phyloP scores from a whole-genome alignment of 2,113 vertebrate genomes.

The Scomber colias region DNA sequence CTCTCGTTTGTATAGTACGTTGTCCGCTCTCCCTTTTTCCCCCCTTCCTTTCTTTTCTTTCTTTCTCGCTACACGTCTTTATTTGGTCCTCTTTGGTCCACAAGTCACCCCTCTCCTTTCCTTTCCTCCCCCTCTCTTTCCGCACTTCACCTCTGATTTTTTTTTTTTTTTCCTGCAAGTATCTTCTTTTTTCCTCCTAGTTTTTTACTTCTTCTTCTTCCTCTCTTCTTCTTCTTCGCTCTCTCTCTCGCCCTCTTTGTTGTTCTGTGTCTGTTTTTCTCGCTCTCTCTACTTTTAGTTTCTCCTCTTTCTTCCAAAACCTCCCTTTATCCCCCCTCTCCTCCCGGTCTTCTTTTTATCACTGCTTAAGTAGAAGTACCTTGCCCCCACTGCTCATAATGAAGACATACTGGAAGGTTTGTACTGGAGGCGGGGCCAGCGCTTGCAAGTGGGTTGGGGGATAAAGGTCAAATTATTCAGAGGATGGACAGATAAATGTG shows the following conservation, averaged over 20 bases:
- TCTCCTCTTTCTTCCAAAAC: not conserved
- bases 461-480: slow-evolving; percentile 60
- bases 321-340: slow-evolving; percentile 12
- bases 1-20: not conserved
- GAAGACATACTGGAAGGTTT: slow-evolving; percentile 60
- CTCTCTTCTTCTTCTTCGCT: not conserved
- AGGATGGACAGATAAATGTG: slow-evolving; percentile 51
- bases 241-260: not conserved
- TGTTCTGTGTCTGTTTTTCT: not conserved
- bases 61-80: slow-evolving; percentile 22
- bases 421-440: slow-evolving; percentile 58
- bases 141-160: slow-evolving; percentile 32
- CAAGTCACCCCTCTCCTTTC: slow-evolving; percentile 26
- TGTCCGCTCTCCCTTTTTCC: not conserved
- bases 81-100: slow-evolving; percentile 37
- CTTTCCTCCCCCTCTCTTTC: slow-evolving; percentile 7
- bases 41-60: too few relatives aligned
- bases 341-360: slow-evolving; percentile 32
- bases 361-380: slow-evolving; percentile 46
- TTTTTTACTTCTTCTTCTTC: not conserved
- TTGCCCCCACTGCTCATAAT: slow-evolving; percentile 54
- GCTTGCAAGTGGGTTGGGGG: slow-evolving; percentile 4
- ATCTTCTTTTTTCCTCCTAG: not conserved
- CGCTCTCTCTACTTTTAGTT: not conserved
- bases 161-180: not conserved